Evolutionary conservation across 2,113 vertebrate genomes (phyloP), one percentile per base, ranked within the genome.

Genomic region (Pithys albifrons): DNA sequence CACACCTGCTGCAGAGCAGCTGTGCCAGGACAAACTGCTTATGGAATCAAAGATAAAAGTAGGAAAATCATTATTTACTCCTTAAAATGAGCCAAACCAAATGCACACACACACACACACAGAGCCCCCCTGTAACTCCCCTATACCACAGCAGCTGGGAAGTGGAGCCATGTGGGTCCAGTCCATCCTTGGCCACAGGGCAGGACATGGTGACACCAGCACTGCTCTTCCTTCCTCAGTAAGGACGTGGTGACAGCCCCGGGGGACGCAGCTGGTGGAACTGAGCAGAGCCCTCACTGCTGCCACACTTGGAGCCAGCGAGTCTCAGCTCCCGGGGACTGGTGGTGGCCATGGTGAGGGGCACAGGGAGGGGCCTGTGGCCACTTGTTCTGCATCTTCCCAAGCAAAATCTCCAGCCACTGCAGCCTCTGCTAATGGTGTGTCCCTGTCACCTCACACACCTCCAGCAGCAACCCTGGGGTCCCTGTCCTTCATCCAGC

Each of bases 141-240:
- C 37, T 39, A 3, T 2, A 57, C 48, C n/a, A 0, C 2, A 3
- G 55, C 46, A 33, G 49, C 28, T 1, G 49, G 39, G 37, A 39
- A 2, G 0, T 3, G 77, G 37, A 62, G 20, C 16, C 1, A 5
- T 0, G 6, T 0, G 14, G 20, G 18, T 19, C 49, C 29, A 1
- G 54, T 5, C 29, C 19, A 9, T 14, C 83, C 61, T 1, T 1
- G 20, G 59, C 82, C 66, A 19, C 31, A 12, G 2, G 20, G 4
- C 51, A 25, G 67, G 84, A 24, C 64, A 0, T 1, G 51, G 71
- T 1, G 76, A 23, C 58, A 12, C 59, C 19, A 1, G 23, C 39
- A 3, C 4, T 46, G 33, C 24, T 37, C 19, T 54, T 12, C 35
- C 48, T 12, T 9, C 59, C 49, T 33, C 65, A 0, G 0, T 1